phyloP scores from a whole-genome alignment of 2,113 vertebrate genomes.

The Callionymus lyra region DNA sequence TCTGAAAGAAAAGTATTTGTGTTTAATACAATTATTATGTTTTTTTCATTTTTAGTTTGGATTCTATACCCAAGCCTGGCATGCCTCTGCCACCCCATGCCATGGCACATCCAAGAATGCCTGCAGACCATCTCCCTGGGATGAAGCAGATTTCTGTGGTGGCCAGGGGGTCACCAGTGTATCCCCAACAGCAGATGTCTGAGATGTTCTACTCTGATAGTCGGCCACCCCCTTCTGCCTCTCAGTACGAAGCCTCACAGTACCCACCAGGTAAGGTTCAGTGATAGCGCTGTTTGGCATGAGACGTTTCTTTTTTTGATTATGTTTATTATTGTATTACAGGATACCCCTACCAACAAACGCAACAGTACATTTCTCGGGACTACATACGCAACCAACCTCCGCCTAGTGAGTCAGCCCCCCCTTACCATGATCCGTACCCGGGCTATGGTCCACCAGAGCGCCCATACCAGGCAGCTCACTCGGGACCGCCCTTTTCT shows the following conservation, averaged over 20 bases:
- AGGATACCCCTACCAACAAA: constrained; percentile 86
- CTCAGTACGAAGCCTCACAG: constrained; percentile 79
- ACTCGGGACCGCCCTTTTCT: constrained; percentile 78
- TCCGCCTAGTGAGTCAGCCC: constrained; percentile 69
- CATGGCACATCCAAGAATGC: constrained; percentile 68
- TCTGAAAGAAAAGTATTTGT: too few species aligned
- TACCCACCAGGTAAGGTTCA: constrained; percentile 75
- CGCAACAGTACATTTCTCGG: constrained; percentile 71
- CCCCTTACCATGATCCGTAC: constrained; percentile 84
- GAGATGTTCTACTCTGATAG: constrained; percentile 84
- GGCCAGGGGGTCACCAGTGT: constrained; percentile 77
- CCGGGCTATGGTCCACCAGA: constrained; percentile 76
- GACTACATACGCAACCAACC: constrained; percentile 74
- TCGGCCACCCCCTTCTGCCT: constrained; percentile 72
- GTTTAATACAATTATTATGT: not conserved
- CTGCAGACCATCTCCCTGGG: constrained; percentile 74
- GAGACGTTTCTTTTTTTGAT: not conserved
- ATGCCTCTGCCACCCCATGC: constrained; percentile 78
- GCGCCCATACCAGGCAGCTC: constrained; percentile 72
- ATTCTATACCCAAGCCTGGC: constrained; percentile 73
- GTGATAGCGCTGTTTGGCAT: not conserved
- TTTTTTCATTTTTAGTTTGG: constrained; percentile 63
- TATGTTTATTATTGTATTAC: constrained; percentile 7
- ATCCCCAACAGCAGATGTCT: constrained; percentile 66
- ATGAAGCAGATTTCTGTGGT: constrained; percentile 82